Evolutionary conservation across 2,888 invertebrate species (phyloP), one percentile per base, ranked within the genome.

Genomic region (Melipona beecheii): DNA sequence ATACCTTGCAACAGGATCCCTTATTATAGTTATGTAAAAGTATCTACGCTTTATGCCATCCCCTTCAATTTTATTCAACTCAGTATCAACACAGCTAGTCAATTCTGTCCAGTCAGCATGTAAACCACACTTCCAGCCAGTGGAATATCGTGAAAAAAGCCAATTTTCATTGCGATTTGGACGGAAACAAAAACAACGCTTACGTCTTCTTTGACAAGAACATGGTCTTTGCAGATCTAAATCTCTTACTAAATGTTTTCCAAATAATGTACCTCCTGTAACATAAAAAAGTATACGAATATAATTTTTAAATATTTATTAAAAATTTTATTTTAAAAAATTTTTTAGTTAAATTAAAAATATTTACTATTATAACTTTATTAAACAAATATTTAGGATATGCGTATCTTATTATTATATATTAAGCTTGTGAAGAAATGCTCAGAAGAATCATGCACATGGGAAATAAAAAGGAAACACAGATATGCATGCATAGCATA

Each of bases 21-120:
- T 96, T 71, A 99, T 96, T 86, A 99, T 96, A 9, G 99, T 99
- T 89, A 99, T 98, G 95, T 99, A 99, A 95, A 99, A 99, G 95
- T 99, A 99, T 91, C 99, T 96, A 91, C 98, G 95, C 92, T 97
- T 97, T 2, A 97, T 96, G 15, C 96, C 96, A 78, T 97, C 96
- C 9, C 97, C 98, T 95, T 99, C 99, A 93, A 98, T 97, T 94
- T 98, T 97, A 94, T 99, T 98, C 93, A 99, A 95, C 92, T 98
- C 98, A 49, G 97, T 96, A 93, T 99, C 98, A 60, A 99, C 99
- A 95, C 99, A 99, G 90, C 96, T 96, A 17, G 98, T 98, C 89
- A 99, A 95, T 95, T 99, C 99, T 4, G 99, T 99, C 97, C 98
- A 99, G 95, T 99, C 99, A 49, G 99, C 99, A 94, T 99, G 99